Evolutionary conservation across 2,113 vertebrate species (phyloP).

Genomic region (Lonchura striata): DNA sequence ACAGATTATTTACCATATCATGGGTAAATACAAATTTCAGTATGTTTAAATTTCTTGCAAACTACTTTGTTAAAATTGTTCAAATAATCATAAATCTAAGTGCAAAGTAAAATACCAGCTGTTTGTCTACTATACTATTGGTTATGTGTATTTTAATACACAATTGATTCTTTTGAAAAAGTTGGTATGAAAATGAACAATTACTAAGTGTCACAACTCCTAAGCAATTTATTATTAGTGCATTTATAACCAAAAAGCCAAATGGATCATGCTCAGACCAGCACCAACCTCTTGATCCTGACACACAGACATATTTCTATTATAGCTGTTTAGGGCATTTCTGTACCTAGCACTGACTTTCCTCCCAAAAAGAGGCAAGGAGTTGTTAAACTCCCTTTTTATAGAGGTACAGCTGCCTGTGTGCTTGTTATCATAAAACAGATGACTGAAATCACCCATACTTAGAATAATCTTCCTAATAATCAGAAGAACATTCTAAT

Average conservation of each 20-base stretch:
- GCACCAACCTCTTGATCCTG: rapidly evolving
- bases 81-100: background rate
- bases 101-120: background rate
- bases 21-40: background rate
- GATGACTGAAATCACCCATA: background rate
- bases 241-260: background rate
- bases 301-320: background rate
- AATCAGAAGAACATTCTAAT: background rate
- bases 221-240: background rate
- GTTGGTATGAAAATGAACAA: background rate
- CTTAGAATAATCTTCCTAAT: background rate
- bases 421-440: background rate
- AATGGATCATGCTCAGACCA: rapidly evolving
- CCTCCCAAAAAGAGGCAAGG: background rate
- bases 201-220: background rate
- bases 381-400: background rate
- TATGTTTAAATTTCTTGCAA: background rate
- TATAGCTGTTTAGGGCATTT: background rate
- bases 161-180: background rate
- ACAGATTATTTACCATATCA: background rate
- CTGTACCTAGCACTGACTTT: background rate
- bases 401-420: background rate
- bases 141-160: background rate
- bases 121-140: background rate
- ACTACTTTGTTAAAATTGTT: background rate